A percentile compares a stretch with the other conserved stretches of the same genome.
Evolutionary conservation across 2,888 invertebrate genomes (phyloP).

Genomic region (Dryocosmus kuriphilus): DNA sequence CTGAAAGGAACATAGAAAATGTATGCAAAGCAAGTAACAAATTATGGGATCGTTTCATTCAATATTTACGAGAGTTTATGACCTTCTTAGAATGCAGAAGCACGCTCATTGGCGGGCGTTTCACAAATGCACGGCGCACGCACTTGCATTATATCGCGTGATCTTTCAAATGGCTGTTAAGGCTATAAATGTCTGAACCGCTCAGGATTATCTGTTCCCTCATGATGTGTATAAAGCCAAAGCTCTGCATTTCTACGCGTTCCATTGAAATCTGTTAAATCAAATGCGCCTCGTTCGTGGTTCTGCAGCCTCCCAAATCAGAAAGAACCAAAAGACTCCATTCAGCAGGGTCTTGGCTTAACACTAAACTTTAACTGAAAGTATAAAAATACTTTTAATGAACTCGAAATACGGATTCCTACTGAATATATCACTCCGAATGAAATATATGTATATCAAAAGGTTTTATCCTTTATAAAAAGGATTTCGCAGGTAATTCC

Average conservation of each 20-base stretch:
- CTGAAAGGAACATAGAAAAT: neutral
- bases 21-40: neutral
- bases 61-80: slow-evolving; percentile 13
- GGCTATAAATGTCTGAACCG: slow-evolving; percentile 47
- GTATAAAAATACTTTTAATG: slow-evolving; percentile 25
- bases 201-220: slow-evolving; percentile 29
- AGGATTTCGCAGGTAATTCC: neutral
- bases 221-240: slow-evolving; percentile 4
- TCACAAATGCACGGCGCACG: neutral
- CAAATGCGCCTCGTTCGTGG: slow-evolving; percentile 12
- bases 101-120: slow-evolving; percentile 14
- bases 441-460: neutral
- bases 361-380: neutral
- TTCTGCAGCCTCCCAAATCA: slow-evolving; percentile 10
- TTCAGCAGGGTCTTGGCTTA: neutral
- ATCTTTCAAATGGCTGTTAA: slow-evolving; percentile 47
- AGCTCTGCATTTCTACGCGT: slow-evolving; percentile 13
- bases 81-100: slow-evolving; percentile 11
- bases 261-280: slow-evolving; percentile 16
- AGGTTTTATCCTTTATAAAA: neutral
- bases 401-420: neutral
- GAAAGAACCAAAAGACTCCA: neutral
- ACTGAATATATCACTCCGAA: no score
- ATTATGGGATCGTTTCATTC: neutral
- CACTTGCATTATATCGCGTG: slow-evolving; percentile 48